Conservation (phyloP, 1,140 invertebrate genomes). For the Aphelenchoides besseyi region DNA sequence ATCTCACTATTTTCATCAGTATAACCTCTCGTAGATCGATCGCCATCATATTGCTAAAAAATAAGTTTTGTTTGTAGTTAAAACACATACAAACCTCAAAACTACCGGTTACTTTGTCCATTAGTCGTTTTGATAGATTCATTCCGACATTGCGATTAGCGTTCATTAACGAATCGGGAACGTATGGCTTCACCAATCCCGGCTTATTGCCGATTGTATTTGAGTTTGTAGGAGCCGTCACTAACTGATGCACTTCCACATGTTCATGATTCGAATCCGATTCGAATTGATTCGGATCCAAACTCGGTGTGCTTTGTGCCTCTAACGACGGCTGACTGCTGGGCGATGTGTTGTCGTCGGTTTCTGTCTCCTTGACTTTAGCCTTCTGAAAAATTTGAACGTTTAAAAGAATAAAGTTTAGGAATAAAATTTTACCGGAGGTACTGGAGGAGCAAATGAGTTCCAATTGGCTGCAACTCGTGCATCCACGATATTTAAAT, state of each 20-base stretch:
- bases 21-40: constrained; percentile 26
- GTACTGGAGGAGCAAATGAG: not conserved
- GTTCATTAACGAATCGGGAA: constrained; percentile 1
- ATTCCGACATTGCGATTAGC: constrained; percentile 15
- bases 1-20: constrained; percentile 25
- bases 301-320: not conserved
- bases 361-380: not conserved
- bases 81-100: constrained; percentile 21
- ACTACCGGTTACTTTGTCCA: constrained; percentile 23
- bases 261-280: not conserved
- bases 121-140: constrained; percentile 23
- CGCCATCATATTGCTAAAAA: constrained; percentile 41
- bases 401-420: too few species aligned
- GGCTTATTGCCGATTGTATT: constrained; percentile 10
- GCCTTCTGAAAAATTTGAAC: not conserved
- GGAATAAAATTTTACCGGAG: too few species aligned
- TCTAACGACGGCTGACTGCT: not conserved
- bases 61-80: not conserved
- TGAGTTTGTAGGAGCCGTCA: constrained; percentile 19
- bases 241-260: not conserved
- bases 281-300: not conserved
- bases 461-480: not conserved
- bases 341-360: not conserved
- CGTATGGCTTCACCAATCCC: constrained; percentile 30
- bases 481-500: not conserved